phyloP scores from a whole-genome alignment of 2,888 invertebrate species.

The Pyrochroa serraticornis region DNA sequence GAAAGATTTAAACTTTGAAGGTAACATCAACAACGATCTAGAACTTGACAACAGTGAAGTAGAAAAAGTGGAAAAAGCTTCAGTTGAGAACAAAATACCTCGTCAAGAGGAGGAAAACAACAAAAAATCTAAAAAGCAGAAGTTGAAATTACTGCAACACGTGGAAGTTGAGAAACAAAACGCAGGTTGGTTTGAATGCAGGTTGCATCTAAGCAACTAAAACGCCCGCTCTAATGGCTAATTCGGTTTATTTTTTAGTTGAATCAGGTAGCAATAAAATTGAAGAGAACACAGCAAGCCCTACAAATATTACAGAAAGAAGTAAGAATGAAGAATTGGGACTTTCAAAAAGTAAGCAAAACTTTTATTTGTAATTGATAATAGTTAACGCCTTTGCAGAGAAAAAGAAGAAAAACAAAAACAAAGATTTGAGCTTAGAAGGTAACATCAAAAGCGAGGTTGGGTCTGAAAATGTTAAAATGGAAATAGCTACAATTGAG shows the following conservation, averaged over 20 bases:
- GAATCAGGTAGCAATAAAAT: constrained; percentile 7
- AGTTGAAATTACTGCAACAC: constrained; percentile 65
- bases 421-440: constrained; percentile 34
- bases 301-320: constrained; percentile 43
- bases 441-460: constrained; percentile 29
- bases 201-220: background rate
- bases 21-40: constrained; percentile 28
- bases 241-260: constrained; percentile 6
- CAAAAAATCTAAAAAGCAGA: constrained; percentile 77
- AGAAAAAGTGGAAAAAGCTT: no score
- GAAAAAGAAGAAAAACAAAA: constrained; percentile 44
- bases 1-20: constrained; percentile 34
- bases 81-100: constrained; percentile 59
- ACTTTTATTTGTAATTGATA: background rate
- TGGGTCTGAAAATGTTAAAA: constrained; percentile 25
- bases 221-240: no score
- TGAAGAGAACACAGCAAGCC: constrained; percentile 27
- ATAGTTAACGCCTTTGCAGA: constrained; percentile 30
- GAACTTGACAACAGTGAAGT: constrained; percentile 27
- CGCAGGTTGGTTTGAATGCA: constrained; percentile 36
- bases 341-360: constrained; percentile 35
- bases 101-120: constrained; percentile 77
- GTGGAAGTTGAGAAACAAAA: constrained; percentile 59
- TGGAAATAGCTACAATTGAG: constrained; percentile 14
- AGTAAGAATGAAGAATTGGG: constrained; percentile 37